Evolutionary conservation across 2,888 invertebrate genomes (phyloP).

Genomic region (Dryadula phaetusa): DNA sequence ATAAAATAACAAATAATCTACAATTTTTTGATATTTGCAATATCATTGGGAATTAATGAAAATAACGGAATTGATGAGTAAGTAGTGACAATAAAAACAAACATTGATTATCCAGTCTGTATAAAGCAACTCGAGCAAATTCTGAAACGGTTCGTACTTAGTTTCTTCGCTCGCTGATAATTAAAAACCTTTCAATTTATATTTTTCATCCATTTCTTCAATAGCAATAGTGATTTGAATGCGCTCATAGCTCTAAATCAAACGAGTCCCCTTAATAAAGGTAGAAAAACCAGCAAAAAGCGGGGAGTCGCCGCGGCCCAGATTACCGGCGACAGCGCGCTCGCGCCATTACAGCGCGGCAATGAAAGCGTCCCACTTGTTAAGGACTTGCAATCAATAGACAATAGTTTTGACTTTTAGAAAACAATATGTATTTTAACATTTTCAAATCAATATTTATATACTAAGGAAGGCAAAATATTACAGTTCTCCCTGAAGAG

Average conservation of each 20-base stretch:
- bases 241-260: slow-evolving; percentile 25
- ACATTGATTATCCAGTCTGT: neutral
- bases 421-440: neutral
- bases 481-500: too few relatives aligned
- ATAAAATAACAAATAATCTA: neutral
- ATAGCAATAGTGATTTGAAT: slow-evolving; percentile 15
- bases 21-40: neutral
- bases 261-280: slow-evolving; percentile 26
- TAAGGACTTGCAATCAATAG: neutral
- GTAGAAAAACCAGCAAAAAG: slow-evolving; percentile 15
- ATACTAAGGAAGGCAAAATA: too few relatives aligned
- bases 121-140: neutral
- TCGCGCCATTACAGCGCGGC: slow-evolving; percentile 8
- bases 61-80: too few relatives aligned
- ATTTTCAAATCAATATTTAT: too few relatives aligned
- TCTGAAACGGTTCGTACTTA: neutral
- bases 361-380: slow-evolving; percentile 1
- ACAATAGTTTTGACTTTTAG: neutral
- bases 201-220: slow-evolving; percentile 15
- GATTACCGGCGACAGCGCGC: slow-evolving; percentile 28
- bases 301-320: slow-evolving; percentile 8
- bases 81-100: neutral
- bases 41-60: too few relatives aligned
- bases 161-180: slow-evolving; percentile 8
- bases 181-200: slow-evolving; percentile 17